A percentile compares a stretch with the other conserved stretches of the same genome.
Evolutionary conservation across 2,113 vertebrate species (phyloP).

Genomic region (Cyprinodon brontotheroides): DNA sequence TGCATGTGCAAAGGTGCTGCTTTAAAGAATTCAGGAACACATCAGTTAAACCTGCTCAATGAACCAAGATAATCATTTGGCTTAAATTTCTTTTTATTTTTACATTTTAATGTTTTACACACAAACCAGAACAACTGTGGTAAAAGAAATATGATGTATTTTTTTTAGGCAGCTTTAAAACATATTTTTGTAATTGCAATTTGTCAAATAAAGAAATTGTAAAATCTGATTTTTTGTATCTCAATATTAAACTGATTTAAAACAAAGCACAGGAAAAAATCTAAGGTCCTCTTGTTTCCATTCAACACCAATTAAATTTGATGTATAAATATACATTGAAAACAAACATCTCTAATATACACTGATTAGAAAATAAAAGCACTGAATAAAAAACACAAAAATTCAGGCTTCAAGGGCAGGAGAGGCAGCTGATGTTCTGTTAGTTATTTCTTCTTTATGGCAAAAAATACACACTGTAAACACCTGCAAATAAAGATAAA

Average conservation of each 20-base stretch:
- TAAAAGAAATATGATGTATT: neutral
- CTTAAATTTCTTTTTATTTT: neutral
- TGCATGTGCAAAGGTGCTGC: neutral
- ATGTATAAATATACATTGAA: conserved; percentile 19
- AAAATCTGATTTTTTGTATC: neutral
- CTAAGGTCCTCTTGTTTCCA: neutral
- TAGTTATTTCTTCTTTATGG: neutral
- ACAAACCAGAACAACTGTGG: neutral
- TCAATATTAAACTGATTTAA: neutral
- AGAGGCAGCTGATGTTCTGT: neutral
- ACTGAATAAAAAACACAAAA: neutral
- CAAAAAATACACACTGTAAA: conserved; percentile 19
- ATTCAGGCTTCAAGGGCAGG: conserved; percentile 22
- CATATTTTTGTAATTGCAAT: neutral
- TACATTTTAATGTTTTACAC: neutral
- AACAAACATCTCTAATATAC: neutral
- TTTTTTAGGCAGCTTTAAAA: neutral
- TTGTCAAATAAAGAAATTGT: neutral
- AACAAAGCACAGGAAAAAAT: conserved; percentile 14
- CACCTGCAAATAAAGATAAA: neutral
- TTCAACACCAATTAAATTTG: neutral
- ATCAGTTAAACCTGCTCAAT: neutral
- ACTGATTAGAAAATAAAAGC: neutral
- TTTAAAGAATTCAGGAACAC: neutral
- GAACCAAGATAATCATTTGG: neutral